These are phyloP conservation scores for Emydura subglobosa DNA, from an alignment of 2,113 vertebrate species.

Conservation along the genomic window DNA sequence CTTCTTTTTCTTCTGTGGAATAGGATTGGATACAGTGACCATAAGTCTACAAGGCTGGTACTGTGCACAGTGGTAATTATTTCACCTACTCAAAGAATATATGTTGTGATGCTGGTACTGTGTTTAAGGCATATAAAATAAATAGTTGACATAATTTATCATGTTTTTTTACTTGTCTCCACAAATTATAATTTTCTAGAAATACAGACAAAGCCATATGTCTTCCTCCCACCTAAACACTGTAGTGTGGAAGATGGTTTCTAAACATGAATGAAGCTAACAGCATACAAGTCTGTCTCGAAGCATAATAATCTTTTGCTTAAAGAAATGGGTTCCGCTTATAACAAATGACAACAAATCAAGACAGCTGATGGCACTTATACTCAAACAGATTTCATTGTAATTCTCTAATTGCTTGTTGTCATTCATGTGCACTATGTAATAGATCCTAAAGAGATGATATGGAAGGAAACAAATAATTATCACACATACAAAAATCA, in stretches of 20 bases:
- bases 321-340: slow-evolving; percentile 73
- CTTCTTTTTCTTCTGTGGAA: not conserved
- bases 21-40: not conserved
- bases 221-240: not conserved
- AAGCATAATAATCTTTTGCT: slow-evolving; percentile 61
- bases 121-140: not conserved
- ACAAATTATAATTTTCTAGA: not conserved
- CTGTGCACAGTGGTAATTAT: not conserved
- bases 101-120: not conserved
- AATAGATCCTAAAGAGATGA: slow-evolving; percentile 87
- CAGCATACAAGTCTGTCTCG: slow-evolving; percentile 59
- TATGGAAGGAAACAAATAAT: slow-evolving; percentile 89
- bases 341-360: slow-evolving; percentile 84
- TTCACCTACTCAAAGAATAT: not conserved
- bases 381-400: slow-evolving; percentile 90
- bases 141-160: not conserved
- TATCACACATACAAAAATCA: slow-evolving; percentile 88
- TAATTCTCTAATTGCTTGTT: slow-evolving; percentile 21
- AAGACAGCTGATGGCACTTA: slow-evolving; percentile 89
- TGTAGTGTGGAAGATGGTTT: not conserved
- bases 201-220: not conserved
- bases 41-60: not conserved
- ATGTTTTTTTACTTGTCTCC: not conserved
- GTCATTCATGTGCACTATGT: slow-evolving; percentile 42
- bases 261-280: slow-evolving; percentile 21